A percentile compares a stretch with the other conserved stretches of the same genome.
phyloP scores from a whole-genome alignment of 1,140 invertebrate species.

The Schlechtendalia chinensis region DNA sequence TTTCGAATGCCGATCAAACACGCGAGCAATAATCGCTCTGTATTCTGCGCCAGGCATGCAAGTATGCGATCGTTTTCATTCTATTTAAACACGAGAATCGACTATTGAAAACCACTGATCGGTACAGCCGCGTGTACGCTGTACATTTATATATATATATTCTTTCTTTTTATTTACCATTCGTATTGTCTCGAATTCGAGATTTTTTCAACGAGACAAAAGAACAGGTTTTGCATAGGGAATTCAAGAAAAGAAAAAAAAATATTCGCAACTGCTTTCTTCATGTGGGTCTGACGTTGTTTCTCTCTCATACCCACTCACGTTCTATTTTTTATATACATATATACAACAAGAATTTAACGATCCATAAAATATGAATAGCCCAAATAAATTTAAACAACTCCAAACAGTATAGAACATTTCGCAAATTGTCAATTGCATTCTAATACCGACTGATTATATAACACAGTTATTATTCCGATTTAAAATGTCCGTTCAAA shows the following conservation, averaged over 20 bases:
- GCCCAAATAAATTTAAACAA: slow-evolving; percentile 23
- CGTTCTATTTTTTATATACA: slow-evolving; percentile 2
- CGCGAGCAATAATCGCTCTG: not conserved
- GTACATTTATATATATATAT: not conserved
- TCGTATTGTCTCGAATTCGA: slow-evolving; percentile 45
- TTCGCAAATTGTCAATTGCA: not conserved
- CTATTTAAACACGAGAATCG: slow-evolving; percentile 6
- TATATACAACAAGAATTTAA: slow-evolving; percentile 19
- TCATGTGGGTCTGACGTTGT: not conserved
- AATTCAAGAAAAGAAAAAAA: slow-evolving; percentile 43
- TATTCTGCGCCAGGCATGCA: not conserved
- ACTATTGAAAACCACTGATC: slow-evolving; percentile 47
- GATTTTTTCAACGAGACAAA: slow-evolving; percentile 47
- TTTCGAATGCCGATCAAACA: not conserved
- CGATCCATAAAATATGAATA: slow-evolving; percentile 40
- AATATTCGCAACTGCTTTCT: slow-evolving; percentile 46
- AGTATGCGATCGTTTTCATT: not conserved
- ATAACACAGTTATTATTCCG: not conserved
- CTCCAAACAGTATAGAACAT: not conserved
- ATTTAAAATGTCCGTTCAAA: not conserved
- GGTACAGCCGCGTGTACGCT: not conserved
- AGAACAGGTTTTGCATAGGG: slow-evolving; percentile 39
- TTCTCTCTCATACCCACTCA: slow-evolving; percentile 5
- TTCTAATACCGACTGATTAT: not conserved
- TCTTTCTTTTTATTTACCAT: slow-evolving; percentile 34